phyloP scores from a whole-genome alignment of 2,888 invertebrate species.

The Ctenicera cuprea region DNA sequence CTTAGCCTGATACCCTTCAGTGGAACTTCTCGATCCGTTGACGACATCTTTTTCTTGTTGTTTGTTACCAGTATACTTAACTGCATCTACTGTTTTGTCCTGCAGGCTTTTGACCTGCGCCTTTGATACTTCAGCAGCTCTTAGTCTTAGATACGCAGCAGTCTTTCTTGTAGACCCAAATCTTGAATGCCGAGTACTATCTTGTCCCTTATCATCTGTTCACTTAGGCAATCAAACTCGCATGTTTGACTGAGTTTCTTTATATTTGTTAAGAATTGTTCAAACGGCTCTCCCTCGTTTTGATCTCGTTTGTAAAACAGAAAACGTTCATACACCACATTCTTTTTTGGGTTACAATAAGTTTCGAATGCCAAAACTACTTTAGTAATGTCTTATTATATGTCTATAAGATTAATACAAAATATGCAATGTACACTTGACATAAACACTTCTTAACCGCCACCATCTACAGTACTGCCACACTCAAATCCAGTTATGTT shows the following conservation, averaged over 20 bases:
- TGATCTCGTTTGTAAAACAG: constrained; percentile 2
- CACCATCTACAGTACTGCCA: too few species aligned
- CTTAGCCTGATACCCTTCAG: not conserved
- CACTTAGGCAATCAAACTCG: not conserved
- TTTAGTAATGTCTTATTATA: too few species aligned
- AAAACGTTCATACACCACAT: not conserved
- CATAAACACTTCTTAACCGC: too few species aligned
- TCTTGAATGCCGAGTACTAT: not conserved
- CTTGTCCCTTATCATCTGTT: not conserved
- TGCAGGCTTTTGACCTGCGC: too few species aligned
- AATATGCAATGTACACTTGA: too few species aligned
- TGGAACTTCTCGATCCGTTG: not conserved
- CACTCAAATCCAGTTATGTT: too few species aligned
- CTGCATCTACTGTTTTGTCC: not conserved
- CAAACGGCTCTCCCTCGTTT: not conserved
- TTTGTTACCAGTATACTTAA: not conserved
- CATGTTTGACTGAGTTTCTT: not conserved
- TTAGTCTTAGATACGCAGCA: not conserved
- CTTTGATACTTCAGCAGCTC: too few species aligned
- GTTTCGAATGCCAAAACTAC: not conserved
- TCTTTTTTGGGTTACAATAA: not conserved
- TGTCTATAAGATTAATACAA: too few species aligned
- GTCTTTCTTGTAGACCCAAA: not conserved
- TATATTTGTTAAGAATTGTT: not conserved
- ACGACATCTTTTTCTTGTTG: not conserved